A percentile compares a stretch with the other conserved stretches of the same genome.
Conservation (phyloP, 2,888 invertebrate genomes). For the Lysandra bellargus region DNA sequence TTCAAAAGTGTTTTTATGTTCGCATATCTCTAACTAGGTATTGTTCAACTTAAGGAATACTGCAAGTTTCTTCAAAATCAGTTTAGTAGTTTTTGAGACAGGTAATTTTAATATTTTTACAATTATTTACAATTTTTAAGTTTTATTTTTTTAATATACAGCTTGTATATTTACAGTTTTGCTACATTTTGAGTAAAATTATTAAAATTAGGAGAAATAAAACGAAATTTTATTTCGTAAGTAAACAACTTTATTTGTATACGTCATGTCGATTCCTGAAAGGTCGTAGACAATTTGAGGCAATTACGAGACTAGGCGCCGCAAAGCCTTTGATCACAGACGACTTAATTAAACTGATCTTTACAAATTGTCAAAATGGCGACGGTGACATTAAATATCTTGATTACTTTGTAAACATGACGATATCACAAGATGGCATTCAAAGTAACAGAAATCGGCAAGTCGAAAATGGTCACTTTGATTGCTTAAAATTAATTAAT, state of each 20-base stretch:
- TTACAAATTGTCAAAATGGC: slow-evolving; percentile 17
- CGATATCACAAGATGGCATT: no score
- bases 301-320: slow-evolving; percentile 1
- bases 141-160: no score
- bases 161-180: no score
- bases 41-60: no score
- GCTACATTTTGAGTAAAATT: not conserved
- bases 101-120: no score
- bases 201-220: not conserved
- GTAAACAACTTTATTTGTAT: not conserved
- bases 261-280: not conserved
- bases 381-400: not conserved
- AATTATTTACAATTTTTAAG: no score
- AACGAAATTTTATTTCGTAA: not conserved
- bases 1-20: no score
- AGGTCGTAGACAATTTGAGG: not conserved
- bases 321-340: slow-evolving; percentile 11
- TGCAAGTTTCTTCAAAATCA: no score
- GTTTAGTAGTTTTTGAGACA: no score
- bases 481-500: no score
- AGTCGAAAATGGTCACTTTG: not conserved
- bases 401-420: not conserved
- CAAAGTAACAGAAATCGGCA: no score
- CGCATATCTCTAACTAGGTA: no score
- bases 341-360: slow-evolving; percentile 15